Evolutionary conservation across 2,797 vertebrate species (phyloP), one percentile per base, ranked within the genome.

Genomic region (Pangasius sanitwongsei): DNA sequence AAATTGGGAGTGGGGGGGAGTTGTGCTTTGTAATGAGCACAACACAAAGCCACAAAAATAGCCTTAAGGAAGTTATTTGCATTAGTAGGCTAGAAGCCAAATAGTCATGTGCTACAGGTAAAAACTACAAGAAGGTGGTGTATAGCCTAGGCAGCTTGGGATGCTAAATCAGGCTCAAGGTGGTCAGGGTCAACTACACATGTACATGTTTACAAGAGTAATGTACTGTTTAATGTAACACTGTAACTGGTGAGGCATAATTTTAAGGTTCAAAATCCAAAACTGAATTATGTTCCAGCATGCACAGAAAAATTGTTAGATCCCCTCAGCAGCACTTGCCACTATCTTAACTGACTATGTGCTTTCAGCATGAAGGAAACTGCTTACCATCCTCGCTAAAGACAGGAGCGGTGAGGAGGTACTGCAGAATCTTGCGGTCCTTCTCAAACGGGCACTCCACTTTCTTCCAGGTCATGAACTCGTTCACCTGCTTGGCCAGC

Each of bases 401-500:
- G 3, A 98, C 96, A 0, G 98, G 97, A 0, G 97, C 95, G 0
- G 97, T 98, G 75, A 98, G 96, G 91, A 99, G 96, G 89, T 99
- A 97, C 90, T 98, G 97, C 87, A 99, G 94, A 92, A 98, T 97
- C 93, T 97, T 98, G 87, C 97, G 96, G 86, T 98, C 97, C 91
- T 96, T 97, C 92, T 99, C 97, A 81, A 99, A 99, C 0, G 98
- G 98, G 93, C 98, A 99, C 91, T 98, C 97, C 75, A 98, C 97
- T 88, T 98, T 97, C 92, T 97, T 98, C 98, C 98, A 99, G 0
- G 96, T 96, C 97, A 99, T 97, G 91, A 99, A 98, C 91, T 99
- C 98, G 44, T 96, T 97, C 90, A 99, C 97, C 94, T 98, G 98
- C 91, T 98, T 99, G 91, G 98, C 97, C 75, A 99, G 44, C 90